Evolutionary conservation across 1,140 invertebrate genomes (phyloP).

Genomic region (Nasonia longicornis): DNA sequence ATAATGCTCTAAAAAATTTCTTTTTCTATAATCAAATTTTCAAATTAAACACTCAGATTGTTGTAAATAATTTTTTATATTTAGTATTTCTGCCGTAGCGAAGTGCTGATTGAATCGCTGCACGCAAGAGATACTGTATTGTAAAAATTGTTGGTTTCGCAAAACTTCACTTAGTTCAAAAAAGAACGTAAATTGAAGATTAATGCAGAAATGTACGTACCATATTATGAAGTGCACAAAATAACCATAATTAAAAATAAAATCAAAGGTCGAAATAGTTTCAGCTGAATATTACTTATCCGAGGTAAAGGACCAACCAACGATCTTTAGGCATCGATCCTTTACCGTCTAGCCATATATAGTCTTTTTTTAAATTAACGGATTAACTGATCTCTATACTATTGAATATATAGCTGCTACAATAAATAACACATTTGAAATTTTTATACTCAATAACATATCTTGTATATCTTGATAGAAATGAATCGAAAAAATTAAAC

Average conservation of each 20-base stretch:
- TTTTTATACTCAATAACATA: slow-evolving; percentile 18
- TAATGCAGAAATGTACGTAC: not conserved
- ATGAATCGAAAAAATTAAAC: not conserved
- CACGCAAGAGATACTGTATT: slow-evolving; percentile 17
- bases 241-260: too few species aligned
- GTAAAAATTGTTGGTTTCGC: not conserved
- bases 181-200: slow-evolving; percentile 14
- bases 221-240: not conserved
- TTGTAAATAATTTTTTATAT: slow-evolving; percentile 2
- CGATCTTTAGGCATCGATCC: not conserved
- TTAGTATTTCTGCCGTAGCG: slow-evolving; percentile 23
- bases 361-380: not conserved
- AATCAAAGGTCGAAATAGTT: too few species aligned
- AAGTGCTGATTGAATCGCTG: not conserved
- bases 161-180: slow-evolving; percentile 13
- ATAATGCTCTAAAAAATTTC: too few species aligned
- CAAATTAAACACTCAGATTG: not conserved
- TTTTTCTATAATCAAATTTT: not conserved
- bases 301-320: not conserved
- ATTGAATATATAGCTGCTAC: slow-evolving; percentile 5
- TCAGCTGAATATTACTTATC: not conserved
- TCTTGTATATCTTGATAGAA: not conserved
- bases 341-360: not conserved
- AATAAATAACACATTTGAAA: not conserved
- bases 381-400: not conserved